Evolutionary conservation across 2,113 vertebrate species (phyloP).

Genomic region (Brachyhypopomus occidentalis): DNA sequence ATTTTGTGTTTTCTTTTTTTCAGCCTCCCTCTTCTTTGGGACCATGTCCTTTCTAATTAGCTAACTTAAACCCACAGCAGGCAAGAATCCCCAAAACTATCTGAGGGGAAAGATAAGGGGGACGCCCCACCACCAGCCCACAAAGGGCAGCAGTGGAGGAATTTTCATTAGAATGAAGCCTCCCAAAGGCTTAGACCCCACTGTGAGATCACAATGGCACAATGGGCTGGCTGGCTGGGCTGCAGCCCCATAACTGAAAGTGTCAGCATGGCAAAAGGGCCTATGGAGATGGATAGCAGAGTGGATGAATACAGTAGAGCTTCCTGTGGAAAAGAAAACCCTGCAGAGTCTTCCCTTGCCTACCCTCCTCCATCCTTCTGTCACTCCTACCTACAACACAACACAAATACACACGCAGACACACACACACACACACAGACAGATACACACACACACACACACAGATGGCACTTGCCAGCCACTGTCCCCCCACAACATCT

Average conservation of each 20-base stretch:
- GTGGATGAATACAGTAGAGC: conserved; percentile 59
- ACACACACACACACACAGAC: conserved; percentile 14
- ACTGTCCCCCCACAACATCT: conserved; percentile 60
- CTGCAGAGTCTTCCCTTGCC: conserved; percentile 40
- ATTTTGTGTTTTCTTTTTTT: conserved; percentile 62
- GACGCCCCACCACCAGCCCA: conserved; percentile 68
- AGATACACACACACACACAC: conserved; percentile 5
- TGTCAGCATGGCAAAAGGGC: conserved; percentile 64
- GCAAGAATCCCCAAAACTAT: conserved; percentile 66
- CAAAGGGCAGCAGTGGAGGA: conserved; percentile 74
- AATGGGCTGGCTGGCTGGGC: conserved; percentile 66
- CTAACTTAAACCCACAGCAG: conserved; percentile 78
- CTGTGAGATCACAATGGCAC: conserved; percentile 75
- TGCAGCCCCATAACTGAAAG: conserved; percentile 71
- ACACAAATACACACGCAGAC: conserved; percentile 10
- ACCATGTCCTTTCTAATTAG: conserved; percentile 76
- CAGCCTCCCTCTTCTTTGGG: conserved; percentile 45
- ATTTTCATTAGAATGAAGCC: conserved; percentile 85
- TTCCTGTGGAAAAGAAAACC: conserved; percentile 52
- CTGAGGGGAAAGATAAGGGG: conserved; percentile 68
- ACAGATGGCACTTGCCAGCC: conserved; percentile 47
- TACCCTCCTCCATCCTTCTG: conserved; percentile 34
- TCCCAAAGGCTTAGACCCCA: conserved; percentile 69
- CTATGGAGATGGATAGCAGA: conserved; percentile 58
- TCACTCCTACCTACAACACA: conserved; percentile 45